A percentile compares a stretch with the other conserved stretches of the same genome.
Evolutionary conservation across 2,113 vertebrate species (phyloP).

Genomic region (Syrmaticus mikado): DNA sequence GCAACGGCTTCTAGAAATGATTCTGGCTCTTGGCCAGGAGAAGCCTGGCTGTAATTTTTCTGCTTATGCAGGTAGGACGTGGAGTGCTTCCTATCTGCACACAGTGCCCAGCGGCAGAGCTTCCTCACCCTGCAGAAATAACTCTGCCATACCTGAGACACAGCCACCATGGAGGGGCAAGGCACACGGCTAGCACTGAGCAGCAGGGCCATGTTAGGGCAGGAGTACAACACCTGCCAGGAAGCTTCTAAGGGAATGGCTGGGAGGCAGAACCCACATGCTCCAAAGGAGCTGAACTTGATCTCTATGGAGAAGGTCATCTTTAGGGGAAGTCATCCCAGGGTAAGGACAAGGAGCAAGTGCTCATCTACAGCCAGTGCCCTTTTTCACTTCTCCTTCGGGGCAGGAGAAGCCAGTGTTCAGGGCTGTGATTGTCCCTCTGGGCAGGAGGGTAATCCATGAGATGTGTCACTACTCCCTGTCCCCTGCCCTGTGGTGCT

Average conservation of each 20-base stretch:
- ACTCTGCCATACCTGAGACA: not conserved
- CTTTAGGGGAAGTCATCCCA: not conserved
- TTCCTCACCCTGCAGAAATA: not conserved
- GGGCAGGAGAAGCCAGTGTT: not conserved
- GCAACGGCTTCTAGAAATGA: constrained; percentile 51
- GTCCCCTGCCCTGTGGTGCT: not conserved
- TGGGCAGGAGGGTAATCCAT: not conserved
- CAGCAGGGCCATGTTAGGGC: not conserved
- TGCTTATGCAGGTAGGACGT: constrained; percentile 19
- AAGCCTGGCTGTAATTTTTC: constrained; percentile 28
- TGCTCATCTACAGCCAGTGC: not conserved
- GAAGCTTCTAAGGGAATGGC: not conserved
- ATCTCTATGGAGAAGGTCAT: not conserved
- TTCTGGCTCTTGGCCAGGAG: constrained; percentile 37
- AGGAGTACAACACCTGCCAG: not conserved
- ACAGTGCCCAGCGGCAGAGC: not conserved
- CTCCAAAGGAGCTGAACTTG: not conserved
- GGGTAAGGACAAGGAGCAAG: not conserved
- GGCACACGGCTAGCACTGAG: not conserved
- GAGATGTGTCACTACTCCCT: not conserved
- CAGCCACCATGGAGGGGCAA: not conserved
- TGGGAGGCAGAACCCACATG: not conserved
- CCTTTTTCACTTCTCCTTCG: not conserved
- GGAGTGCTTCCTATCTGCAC: not conserved
- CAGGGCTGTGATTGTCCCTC: not conserved